Evolutionary conservation across 2,113 vertebrate genomes (phyloP).

Genomic region (Seriola dumerili): DNA sequence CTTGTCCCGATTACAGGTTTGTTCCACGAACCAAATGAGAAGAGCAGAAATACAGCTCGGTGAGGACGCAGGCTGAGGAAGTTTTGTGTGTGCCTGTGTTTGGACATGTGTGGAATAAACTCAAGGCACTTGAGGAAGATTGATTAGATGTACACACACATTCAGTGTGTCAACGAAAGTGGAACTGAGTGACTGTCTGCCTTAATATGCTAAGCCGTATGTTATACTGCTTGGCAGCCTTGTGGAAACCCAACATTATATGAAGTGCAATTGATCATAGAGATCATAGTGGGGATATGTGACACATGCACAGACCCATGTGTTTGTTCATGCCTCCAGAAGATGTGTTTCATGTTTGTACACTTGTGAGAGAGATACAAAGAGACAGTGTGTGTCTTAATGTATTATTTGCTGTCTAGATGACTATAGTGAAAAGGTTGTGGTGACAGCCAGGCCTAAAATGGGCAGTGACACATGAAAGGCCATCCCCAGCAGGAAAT

Average conservation of each 20-base stretch:
- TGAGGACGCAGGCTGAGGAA: constrained; percentile 17
- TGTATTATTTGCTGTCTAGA: constrained; percentile 38
- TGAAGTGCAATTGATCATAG: constrained; percentile 46
- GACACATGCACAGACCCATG: constrained; percentile 20
- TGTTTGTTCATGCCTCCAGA: constrained; percentile 25
- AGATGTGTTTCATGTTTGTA: constrained; percentile 30
- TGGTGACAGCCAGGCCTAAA: constrained; percentile 69
- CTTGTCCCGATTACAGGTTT: constrained; percentile 20
- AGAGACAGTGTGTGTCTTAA: constrained; percentile 19
- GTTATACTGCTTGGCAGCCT: constrained; percentile 14
- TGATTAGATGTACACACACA: constrained; percentile 57
- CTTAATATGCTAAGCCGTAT: constrained; percentile 58
- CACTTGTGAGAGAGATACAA: constrained; percentile 25
- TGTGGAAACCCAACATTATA: constrained; percentile 39
- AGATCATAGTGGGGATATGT: constrained; percentile 31
- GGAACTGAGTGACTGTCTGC: constrained; percentile 52
- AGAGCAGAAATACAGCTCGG: constrained; percentile 31
- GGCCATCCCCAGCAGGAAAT: constrained; percentile 80
- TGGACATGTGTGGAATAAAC: constrained; percentile 24
- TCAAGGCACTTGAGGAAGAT: constrained; percentile 41
- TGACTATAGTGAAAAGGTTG: constrained; percentile 65
- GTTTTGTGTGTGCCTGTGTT: constrained; percentile 17
- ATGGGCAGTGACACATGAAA: constrained; percentile 79
- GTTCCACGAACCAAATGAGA: constrained; percentile 47
- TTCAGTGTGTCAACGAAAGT: constrained; percentile 57